Conservation (phyloP, 2,797 vertebrate genomes). For the Alauda arvensis region DNA sequence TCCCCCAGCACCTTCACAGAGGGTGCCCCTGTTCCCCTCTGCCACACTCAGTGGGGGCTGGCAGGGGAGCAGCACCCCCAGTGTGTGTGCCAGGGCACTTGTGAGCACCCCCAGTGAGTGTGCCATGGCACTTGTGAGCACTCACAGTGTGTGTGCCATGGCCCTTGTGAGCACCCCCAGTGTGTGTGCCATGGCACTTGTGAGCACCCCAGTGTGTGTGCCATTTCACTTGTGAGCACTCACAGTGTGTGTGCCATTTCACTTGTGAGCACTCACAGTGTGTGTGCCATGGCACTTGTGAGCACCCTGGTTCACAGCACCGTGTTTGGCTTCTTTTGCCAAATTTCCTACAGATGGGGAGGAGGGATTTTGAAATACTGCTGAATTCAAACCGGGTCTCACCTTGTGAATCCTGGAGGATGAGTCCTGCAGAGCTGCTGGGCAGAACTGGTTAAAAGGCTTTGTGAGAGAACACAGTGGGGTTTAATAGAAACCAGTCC, state of each 20-base stretch:
- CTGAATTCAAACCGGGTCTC: neutral
- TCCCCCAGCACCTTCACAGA: neutral
- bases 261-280: no score
- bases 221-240: no score
- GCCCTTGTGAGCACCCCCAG: no score
- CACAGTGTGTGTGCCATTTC: no score
- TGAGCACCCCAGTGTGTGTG: no score
- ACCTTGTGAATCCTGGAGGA: accelerated
- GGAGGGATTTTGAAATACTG: neutral
- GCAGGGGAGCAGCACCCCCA: neutral
- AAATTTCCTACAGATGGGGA: accelerated
- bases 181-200: no score
- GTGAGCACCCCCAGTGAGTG: no score
- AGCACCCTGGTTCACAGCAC: neutral
- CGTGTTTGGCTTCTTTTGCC: neutral
- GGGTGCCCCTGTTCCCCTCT: neutral
- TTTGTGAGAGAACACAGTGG: accelerated
- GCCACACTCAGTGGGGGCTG: accelerated
- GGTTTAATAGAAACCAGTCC: accelerated
- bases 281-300: accelerated
- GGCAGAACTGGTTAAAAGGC: neutral
- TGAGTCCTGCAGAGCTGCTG: neutral
- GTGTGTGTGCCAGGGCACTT: accelerated
- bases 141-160: no score
- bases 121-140: no score